These are phyloP conservation scores for Myotis lucifugus DNA, from an alignment of 2,113 vertebrate species.

Conservation along the genomic window DNA sequence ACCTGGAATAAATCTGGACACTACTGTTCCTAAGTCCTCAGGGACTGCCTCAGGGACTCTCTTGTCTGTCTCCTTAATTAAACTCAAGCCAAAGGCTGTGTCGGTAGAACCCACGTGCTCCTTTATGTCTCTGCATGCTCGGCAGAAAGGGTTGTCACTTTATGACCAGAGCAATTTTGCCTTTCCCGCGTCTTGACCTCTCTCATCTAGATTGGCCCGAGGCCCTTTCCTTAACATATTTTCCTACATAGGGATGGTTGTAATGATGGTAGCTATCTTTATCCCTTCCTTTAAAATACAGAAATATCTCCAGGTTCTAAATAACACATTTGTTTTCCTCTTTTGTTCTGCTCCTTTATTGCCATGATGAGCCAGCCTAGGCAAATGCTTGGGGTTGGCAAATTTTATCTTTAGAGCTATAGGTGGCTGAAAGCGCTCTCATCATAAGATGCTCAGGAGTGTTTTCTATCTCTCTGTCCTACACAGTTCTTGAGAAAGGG, in stretches of 20 bases:
- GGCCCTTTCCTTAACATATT: background rate
- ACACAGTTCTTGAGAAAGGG: background rate
- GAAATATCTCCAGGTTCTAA: background rate
- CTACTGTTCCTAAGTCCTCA: background rate
- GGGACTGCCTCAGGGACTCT: background rate
- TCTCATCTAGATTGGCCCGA: background rate
- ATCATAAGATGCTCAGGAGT: background rate
- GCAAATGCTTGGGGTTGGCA: background rate
- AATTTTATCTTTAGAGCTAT: background rate
- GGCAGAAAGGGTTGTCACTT: background rate
- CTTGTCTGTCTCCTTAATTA: background rate
- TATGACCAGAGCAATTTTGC: background rate
- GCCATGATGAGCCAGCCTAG: background rate
- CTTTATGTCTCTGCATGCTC: background rate
- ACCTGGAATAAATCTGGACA: background rate
- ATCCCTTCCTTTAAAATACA: background rate
- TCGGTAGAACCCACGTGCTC: background rate
- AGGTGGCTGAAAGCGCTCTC: background rate
- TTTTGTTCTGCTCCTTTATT: constrained; percentile 8
- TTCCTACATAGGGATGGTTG: background rate
- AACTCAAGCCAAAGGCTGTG: background rate
- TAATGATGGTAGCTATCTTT: background rate
- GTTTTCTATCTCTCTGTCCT: background rate
- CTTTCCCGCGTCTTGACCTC: background rate
- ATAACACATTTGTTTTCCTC: background rate